Evolutionary conservation across 2,797 vertebrate species (phyloP).

Genomic region (Siniperca obscura): DNA sequence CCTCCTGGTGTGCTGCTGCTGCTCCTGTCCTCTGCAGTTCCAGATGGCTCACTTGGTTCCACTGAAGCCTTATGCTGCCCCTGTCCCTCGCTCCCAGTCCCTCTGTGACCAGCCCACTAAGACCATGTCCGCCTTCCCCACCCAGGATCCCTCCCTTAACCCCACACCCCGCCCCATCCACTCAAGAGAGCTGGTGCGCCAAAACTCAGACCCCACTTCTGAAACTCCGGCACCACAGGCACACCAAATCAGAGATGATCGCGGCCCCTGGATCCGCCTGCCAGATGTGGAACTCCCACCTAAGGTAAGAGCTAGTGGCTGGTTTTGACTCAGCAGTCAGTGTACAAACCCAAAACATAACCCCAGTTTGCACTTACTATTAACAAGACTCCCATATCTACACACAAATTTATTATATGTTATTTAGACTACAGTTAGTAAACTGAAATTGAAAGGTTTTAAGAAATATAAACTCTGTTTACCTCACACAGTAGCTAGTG

Average conservation of each 20-base stretch:
- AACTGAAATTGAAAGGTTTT: neutral
- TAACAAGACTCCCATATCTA: neutral
- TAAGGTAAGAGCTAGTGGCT: constrained; percentile 66
- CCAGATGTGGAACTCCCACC: constrained; percentile 90
- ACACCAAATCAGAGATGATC: constrained; percentile 83
- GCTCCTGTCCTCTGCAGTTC: constrained; percentile 83
- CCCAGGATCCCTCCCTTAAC: constrained; percentile 89
- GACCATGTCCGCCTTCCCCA: constrained; percentile 94
- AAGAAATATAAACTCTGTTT: neutral
- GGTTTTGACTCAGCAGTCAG: neutral
- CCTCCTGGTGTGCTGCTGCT: constrained; percentile 46
- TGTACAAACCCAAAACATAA: neutral
- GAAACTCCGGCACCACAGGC: constrained; percentile 88
- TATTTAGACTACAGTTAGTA: neutral
- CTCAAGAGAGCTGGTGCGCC: constrained; percentile 90
- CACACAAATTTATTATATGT: neutral
- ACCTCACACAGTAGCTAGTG: neutral
- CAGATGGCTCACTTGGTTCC: constrained; percentile 95
- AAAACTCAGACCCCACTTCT: constrained; percentile 95
- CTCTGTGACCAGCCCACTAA: constrained; percentile 94
- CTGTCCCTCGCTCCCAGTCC: constrained; percentile 94
- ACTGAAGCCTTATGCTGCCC: constrained; percentile 93
- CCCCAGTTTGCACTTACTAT: neutral
- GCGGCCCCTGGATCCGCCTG: constrained; percentile 91
- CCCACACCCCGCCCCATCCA: constrained; percentile 86